Conservation (phyloP, 2,888 invertebrate genomes). For the Temnothorax unifasciatus region DNA sequence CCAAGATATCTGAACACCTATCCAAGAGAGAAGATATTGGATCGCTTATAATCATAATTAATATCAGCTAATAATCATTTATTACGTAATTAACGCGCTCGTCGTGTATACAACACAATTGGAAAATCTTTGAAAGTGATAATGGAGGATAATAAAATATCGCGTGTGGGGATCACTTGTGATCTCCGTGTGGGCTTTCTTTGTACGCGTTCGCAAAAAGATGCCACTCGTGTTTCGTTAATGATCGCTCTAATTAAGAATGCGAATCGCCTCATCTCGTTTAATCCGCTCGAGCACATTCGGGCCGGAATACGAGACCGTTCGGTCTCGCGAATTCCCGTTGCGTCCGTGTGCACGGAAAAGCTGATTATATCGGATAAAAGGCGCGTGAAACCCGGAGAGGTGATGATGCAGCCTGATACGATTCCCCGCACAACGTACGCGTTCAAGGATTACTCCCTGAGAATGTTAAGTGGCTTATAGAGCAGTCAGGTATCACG, state of each 20-base stretch:
- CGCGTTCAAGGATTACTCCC: slow-evolving; percentile 1
- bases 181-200: background rate
- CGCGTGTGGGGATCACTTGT: background rate
- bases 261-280: slow-evolving; percentile 22
- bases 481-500: slow-evolving; percentile 26
- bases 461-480: slow-evolving; percentile 36
- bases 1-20: slow-evolving; percentile 83
- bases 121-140: background rate
- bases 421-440: slow-evolving; percentile 10
- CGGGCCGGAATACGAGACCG: slow-evolving; percentile 29
- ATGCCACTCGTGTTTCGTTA: slow-evolving; percentile 40
- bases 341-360: slow-evolving; percentile 25
- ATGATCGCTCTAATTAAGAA: slow-evolving; percentile 50
- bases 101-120: too few relatives aligned
- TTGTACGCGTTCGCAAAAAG: slow-evolving; percentile 20
- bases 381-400: slow-evolving; percentile 26
- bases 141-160: background rate
- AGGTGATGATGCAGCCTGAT: slow-evolving; percentile 35
- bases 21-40: background rate
- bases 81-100: background rate
- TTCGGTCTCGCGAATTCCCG: slow-evolving; percentile 25
- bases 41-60: background rate
- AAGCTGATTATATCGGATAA: slow-evolving; percentile 47
- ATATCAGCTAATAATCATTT: background rate
- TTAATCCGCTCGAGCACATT: slow-evolving; percentile 21